Conservation (phyloP, 2,888 invertebrate genomes). For the Mystacides longicornis region DNA sequence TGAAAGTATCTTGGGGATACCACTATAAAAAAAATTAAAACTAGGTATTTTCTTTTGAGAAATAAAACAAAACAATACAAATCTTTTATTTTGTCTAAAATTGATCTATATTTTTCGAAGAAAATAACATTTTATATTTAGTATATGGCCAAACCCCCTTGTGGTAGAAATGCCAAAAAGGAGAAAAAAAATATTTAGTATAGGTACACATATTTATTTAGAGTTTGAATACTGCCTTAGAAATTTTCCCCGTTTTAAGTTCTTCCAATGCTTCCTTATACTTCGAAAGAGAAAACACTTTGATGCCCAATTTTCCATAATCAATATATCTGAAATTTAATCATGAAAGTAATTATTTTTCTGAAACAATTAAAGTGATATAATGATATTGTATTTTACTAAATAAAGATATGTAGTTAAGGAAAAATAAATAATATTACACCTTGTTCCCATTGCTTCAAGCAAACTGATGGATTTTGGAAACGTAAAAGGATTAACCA, state of each 20-base stretch:
- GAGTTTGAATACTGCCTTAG: conserved; percentile 52
- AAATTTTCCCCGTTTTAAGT: conserved; percentile 48
- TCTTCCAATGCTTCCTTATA: conserved; percentile 47
- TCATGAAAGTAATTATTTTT: background rate
- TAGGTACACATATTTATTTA: background rate
- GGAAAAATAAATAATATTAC: background rate
- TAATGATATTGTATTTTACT: background rate
- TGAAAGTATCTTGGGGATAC: no score
- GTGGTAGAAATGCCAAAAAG: no score
- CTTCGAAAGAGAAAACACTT: conserved; percentile 46
- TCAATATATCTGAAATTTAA: conserved; percentile 47
- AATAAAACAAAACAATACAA: no score
- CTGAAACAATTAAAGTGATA: background rate
- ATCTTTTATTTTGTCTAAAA: no score
- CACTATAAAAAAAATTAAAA: no score
- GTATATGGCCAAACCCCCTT: no score
- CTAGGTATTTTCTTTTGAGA: no score
- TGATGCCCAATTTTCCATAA: conserved; percentile 53
- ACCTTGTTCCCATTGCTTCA: conserved; percentile 56
- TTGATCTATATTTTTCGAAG: no score
- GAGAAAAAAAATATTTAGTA: background rate
- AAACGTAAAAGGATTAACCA: conserved; percentile 62
- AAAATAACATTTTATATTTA: no score
- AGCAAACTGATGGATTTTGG: conserved; percentile 55
- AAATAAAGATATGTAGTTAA: background rate